Base-by-base conservation (phyloP, 2,888 invertebrate species). In the Smittia sp. region DNA sequence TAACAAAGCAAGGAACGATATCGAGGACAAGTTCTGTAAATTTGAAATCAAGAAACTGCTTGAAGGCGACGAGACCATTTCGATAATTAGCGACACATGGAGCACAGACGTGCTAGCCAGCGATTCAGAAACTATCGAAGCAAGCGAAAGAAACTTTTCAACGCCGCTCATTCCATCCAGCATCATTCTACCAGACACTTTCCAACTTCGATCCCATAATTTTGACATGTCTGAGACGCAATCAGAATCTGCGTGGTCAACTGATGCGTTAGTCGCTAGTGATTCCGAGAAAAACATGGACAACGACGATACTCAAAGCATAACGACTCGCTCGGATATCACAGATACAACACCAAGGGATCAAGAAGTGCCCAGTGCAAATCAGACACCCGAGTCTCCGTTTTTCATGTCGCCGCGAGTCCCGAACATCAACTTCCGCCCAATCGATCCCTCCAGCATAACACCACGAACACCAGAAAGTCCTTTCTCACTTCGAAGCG, bases 1-100 rank as follows among this genome's bases (percentile, higher is more conserved):
- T 46, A 87, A 87, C 72, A 93, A 94, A 81, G 93, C 94, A 32
- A 86, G 96, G 1, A 96, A 95, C 74, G 98, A 98, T 78, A 95
- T 98, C 75, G 97, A 98, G 78, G 98, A 98, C 78, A 96, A 97
- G 81, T 98, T 98, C 85, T 97, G 98, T 81, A 97, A 98, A 83
- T 98, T 98, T 82, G 97, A 97, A 81, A 94, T 98, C 39, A 95
- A 93, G 82, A 89, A 90, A 79, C 81, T 90, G 73, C 80, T 87
- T 76, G 88, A 88, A 82, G 93, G 93, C 1, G 98, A 98, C 81
- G 98, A 98, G 83, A 96, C 96, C 0, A 91, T 96, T 77, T 98
- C 97, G 41, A 90, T 98, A 79, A 96, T 98, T 77, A 96, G 96
- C 65, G 98, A 99, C 81, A 97, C 97, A 0, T 98, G 98, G 98